Evolutionary conservation across 2,797 vertebrate species (phyloP), one percentile per base, ranked within the genome.

Genomic region (Pelobates cultripes): DNA sequence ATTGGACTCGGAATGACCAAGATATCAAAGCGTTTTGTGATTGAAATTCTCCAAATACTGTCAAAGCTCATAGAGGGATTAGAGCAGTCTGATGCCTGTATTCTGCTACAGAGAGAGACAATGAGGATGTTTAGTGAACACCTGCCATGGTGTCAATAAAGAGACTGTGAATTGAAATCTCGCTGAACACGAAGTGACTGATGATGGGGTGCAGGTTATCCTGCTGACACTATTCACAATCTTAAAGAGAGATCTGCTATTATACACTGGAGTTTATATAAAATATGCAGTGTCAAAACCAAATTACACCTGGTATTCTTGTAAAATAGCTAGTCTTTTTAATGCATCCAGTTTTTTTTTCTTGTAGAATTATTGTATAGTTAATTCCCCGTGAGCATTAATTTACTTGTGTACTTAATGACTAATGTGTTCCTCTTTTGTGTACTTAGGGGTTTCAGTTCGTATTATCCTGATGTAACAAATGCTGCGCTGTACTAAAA

Each of bases 121-220:
- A 86, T 88, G 87, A 87, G 88, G 87, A 89, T 88, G 86, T 87
- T 86, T 88, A 85, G 86, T 85, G 88, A 91, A 89, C 91, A 92
- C 91, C 91, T 92, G 90, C 90, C 88, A 90, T 85, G 88, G 89
- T 90, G 88, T 92, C 90, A 91, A 91, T 91, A 87, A 89, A 89
- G 85, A 85, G 86, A 71, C 85, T 84, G 77, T 85, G 88, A 89
- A 89, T 75, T 85, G 85, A 88, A 91, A 90, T 90, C 89, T 86
- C 85, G 86, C 86, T 85, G 88, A 87, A 89, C 87, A 87, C 85
- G 87, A 78, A 79, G 85, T 86, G 86, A 85, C 86, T 87, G 86
- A 86, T 88, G 86, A 85, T 84, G 84, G 83, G 85, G 81, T 86
- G 80, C 79, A 81, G 78, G 79, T 84, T 85, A 84, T 86, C 86